Conservation (phyloP, 2,113 vertebrate species). For the Athene cunicularia region DNA sequence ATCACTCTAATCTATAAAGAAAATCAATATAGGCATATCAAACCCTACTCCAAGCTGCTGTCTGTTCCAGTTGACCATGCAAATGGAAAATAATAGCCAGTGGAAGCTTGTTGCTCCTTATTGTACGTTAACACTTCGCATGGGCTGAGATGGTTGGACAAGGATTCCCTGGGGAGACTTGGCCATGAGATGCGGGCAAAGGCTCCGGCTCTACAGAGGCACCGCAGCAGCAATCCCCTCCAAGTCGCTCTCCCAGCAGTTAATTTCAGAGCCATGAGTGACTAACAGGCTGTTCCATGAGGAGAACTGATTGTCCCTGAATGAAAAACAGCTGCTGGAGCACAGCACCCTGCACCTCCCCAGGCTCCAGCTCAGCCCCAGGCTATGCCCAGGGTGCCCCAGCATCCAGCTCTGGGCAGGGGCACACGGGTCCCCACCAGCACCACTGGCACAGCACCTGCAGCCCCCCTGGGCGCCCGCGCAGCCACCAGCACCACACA, state of each 20-base stretch:
- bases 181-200: neutral
- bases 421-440: accelerated
- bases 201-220: neutral
- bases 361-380: neutral
- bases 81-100: constrained; percentile 3
- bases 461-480: too few species aligned
- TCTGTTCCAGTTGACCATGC: neutral
- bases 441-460: accelerated
- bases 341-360: neutral
- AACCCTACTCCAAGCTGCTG: neutral
- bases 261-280: neutral
- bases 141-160: neutral
- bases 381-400: neutral
- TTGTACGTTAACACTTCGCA: neutral
- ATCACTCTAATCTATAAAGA: constrained; percentile 74
- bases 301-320: neutral
- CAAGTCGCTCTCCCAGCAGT: neutral
- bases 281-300: neutral
- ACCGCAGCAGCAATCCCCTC: neutral
- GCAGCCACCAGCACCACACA: neutral
- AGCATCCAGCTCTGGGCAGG: neutral
- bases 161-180: neutral
- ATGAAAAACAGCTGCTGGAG: neutral
- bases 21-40: constrained; percentile 71
- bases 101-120: neutral